Conservation (phyloP, 2,888 invertebrate genomes). For the Mesochorus sp. region DNA sequence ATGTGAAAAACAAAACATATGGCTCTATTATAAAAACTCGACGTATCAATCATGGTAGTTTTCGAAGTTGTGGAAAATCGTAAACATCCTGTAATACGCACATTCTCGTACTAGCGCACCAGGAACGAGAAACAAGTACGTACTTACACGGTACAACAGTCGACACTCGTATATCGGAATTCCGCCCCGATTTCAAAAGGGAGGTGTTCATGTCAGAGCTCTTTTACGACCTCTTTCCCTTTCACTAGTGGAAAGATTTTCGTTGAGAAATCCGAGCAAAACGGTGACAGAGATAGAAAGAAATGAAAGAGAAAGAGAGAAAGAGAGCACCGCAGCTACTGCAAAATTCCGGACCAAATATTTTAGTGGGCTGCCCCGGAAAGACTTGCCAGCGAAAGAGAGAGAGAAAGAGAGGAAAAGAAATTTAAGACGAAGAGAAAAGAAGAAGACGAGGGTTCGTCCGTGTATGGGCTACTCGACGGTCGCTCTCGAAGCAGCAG, state of each 20-base stretch:
- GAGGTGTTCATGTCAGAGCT: slow-evolving; percentile 25
- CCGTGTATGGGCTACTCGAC: slow-evolving; percentile 49
- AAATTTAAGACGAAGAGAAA: slow-evolving; percentile 26
- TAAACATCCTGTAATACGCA: too few relatives aligned
- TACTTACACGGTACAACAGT: background rate
- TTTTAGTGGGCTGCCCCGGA: slow-evolving; percentile 50
- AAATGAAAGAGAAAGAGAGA: slow-evolving; percentile 17
- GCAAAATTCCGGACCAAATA: slow-evolving; percentile 58
- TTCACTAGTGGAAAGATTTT: background rate
- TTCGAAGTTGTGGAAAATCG: too few relatives aligned
- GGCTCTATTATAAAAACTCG: background rate
- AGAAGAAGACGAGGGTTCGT: slow-evolving; percentile 8
- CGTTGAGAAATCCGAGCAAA: background rate
- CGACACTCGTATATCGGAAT: slow-evolving; percentile 29
- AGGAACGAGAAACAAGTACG: too few relatives aligned
- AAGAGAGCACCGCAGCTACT: slow-evolving; percentile 29
- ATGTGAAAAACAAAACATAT: too few relatives aligned
- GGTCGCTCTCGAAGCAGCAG: slow-evolving; percentile 26
- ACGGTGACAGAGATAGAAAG: background rate
- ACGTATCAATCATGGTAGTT: background rate
- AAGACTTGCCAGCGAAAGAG: slow-evolving; percentile 32
- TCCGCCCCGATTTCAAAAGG: slow-evolving; percentile 10
- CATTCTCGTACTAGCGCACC: too few relatives aligned
- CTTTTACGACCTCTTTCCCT: background rate
- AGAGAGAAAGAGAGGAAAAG: slow-evolving; percentile 37